phyloP scores from a whole-genome alignment of 1,140 invertebrate genomes.

The Listronotus bonariensis region DNA sequence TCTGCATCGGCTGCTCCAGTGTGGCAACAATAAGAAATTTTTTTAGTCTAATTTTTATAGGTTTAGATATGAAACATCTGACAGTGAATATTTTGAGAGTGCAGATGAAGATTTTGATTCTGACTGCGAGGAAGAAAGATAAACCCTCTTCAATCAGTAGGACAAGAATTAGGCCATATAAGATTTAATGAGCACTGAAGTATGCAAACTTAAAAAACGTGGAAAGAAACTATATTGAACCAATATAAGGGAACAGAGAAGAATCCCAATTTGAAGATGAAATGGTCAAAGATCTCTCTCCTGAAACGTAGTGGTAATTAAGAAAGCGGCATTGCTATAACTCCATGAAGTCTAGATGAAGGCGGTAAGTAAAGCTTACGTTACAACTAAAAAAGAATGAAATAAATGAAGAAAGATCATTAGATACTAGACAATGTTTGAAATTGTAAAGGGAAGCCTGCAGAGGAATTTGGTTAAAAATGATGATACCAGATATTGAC shows the following conservation, averaged over 20 bases:
- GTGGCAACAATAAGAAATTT: too few relatives aligned
- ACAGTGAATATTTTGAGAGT: conserved; percentile 69
- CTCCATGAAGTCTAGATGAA: too few relatives aligned
- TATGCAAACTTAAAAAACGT: conserved; percentile 12
- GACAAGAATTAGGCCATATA: neutral
- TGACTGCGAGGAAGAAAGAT: conserved; percentile 53
- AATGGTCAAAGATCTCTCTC: neutral
- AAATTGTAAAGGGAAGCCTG: neutral
- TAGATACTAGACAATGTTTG: too few relatives aligned
- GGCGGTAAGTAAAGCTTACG: too few relatives aligned
- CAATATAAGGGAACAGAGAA: too few relatives aligned
- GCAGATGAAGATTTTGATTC: conserved; percentile 64
- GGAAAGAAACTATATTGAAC: neutral
- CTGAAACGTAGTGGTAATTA: too few relatives aligned
- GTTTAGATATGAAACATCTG: conserved; percentile 67
- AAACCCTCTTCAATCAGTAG: conserved; percentile 7
- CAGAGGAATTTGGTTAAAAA: too few relatives aligned
- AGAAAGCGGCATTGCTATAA: too few relatives aligned
- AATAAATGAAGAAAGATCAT: too few relatives aligned
- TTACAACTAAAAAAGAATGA: too few relatives aligned
- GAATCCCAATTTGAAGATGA: neutral
- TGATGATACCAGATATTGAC: too few relatives aligned
- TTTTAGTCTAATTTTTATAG: conserved; percentile 21
- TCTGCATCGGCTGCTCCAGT: too few relatives aligned
- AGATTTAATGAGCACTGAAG: conserved; percentile 26